Conservation (phyloP, 2,113 vertebrate genomes). For the Acrocephalus kingi region DNA sequence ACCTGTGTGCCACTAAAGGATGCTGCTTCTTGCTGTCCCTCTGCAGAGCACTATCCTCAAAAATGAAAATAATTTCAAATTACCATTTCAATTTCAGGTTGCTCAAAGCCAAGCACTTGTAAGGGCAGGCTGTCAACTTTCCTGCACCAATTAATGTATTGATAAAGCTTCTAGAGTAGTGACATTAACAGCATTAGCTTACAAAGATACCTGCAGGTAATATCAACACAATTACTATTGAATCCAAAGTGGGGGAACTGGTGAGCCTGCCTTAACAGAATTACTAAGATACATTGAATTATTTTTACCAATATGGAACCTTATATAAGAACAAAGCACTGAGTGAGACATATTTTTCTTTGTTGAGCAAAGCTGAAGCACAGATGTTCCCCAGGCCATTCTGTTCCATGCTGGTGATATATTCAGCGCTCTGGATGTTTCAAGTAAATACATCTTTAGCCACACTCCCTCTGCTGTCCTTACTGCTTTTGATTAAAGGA, state of each 20-base stretch:
- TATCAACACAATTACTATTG: conserved; percentile 55
- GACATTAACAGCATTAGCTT: conserved; percentile 48
- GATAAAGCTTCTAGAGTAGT: conserved; percentile 28
- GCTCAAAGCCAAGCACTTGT: neutral
- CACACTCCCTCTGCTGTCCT: neutral
- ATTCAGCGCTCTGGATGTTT: conserved; percentile 3
- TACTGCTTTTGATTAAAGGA: neutral
- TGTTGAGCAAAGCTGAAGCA: conserved; percentile 36
- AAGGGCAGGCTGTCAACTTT: conserved; percentile 3
- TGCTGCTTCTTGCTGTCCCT: neutral
- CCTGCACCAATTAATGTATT: conserved; percentile 43
- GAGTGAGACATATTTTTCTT: conserved; percentile 26
- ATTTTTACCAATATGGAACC: conserved; percentile 11
- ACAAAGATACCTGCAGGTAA: conserved; percentile 50
- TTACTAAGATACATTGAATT: conserved; percentile 46
- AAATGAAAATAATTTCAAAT: conserved; percentile 22
- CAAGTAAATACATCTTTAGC: neutral
- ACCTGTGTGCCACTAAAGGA: neutral
- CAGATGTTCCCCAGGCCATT: conserved; percentile 35
- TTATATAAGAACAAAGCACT: neutral
- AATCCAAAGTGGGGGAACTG: conserved; percentile 2
- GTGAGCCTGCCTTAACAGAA: conserved; percentile 36
- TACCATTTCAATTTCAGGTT: conserved; percentile 13
- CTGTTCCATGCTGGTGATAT: neutral
- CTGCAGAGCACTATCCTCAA: neutral